Percentiles rank a stretch among this genome's conserved stretches.
phyloP scores from a whole-genome alignment of 2,113 vertebrate genomes.

The Psittacus erithacus region DNA sequence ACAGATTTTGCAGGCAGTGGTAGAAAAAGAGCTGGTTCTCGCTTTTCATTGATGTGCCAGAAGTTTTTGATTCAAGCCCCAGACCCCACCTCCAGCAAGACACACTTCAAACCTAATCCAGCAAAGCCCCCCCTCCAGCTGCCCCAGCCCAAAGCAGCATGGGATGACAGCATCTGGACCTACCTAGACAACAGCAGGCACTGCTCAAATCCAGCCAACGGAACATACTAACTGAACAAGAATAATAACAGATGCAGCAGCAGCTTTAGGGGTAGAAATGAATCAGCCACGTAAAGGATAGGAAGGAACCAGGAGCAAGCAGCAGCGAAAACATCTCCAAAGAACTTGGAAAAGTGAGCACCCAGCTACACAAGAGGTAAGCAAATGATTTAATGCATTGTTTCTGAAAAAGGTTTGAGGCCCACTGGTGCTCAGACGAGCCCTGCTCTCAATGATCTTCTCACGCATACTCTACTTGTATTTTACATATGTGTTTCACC shows the following conservation, averaged over 20 bases:
- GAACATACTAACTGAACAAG: not conserved
- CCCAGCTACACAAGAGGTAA: not conserved
- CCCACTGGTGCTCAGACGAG: not conserved
- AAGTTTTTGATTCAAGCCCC: not conserved
- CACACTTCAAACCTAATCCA: not conserved
- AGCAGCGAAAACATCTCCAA: not conserved
- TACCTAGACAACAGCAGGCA: not conserved
- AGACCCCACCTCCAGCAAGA: not conserved
- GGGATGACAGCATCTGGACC: not conserved
- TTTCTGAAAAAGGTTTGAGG: not conserved
- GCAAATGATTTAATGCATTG: not conserved
- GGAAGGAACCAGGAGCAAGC: not conserved
- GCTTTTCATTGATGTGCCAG: not conserved
- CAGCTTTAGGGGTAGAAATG: not conserved
- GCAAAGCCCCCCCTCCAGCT: not conserved
- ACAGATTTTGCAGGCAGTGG: not conserved
- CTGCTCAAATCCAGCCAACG: not conserved
- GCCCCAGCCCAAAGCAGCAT: not conserved
- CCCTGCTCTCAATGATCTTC: not conserved
- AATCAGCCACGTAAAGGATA: not conserved
- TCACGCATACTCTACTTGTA: not conserved
- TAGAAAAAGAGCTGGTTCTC: not conserved
- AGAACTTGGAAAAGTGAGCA: not conserved
- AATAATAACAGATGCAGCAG: not conserved
- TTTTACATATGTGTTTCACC: not conserved